Percentiles rank a stretch among this genome's conserved stretches.
phyloP scores from a whole-genome alignment of 2,113 vertebrate genomes.

The Serilophus lunatus region DNA sequence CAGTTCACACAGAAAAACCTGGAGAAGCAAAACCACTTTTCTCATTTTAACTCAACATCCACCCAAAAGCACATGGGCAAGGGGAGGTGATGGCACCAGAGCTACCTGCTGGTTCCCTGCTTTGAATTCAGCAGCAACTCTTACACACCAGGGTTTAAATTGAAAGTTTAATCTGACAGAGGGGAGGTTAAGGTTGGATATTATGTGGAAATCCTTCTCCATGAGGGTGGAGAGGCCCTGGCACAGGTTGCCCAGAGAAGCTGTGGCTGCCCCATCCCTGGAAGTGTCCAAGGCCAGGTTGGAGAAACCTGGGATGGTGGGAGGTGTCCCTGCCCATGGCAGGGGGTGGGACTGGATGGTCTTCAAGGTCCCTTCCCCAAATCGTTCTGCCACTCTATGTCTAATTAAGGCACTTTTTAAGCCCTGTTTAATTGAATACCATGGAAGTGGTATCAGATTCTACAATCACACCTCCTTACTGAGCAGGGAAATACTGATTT shows the following conservation, averaged over 20 bases:
- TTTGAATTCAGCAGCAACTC: neutral
- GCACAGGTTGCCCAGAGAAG: neutral
- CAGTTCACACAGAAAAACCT: neutral
- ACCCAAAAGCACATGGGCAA: neutral
- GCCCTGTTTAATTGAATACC: neutral
- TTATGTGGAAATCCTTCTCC: neutral
- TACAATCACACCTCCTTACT: neutral
- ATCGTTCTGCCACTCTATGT: neutral
- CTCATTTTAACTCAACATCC: neutral
- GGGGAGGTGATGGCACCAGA: neutral
- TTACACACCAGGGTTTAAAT: neutral
- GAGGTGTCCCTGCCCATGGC: neutral
- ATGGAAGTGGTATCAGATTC: neutral
- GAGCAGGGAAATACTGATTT: neutral
- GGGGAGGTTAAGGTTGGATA: neutral
- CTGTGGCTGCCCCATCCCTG: neutral
- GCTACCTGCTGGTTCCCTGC: neutral
- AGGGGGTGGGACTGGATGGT: neutral
- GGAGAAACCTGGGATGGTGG: rapidly evolving
- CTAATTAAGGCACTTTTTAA: neutral
- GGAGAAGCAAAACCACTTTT: neutral
- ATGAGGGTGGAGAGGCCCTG: neutral
- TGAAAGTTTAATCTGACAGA: neutral
- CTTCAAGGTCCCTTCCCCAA: neutral
- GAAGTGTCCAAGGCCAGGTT: neutral